Percentiles rank a stretch among this genome's conserved stretches.
Conservation (phyloP, 1,140 invertebrate genomes). For the Drosophila pseudoananassae region DNA sequence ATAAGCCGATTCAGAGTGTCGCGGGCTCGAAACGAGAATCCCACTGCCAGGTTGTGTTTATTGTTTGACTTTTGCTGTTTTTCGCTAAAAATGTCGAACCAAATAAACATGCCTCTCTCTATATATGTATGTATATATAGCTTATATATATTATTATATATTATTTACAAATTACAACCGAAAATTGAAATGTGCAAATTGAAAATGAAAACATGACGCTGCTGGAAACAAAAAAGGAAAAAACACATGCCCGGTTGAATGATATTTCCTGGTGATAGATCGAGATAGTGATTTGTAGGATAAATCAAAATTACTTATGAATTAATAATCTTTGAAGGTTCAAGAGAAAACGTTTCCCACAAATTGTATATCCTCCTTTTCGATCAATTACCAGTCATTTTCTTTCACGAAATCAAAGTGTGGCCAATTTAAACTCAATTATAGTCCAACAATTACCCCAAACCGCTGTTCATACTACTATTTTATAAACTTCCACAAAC, state of each 20-base stretch:
- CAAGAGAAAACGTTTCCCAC: not conserved
- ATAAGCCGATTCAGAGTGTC: constrained; percentile 39
- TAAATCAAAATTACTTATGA: not conserved
- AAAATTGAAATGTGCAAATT: constrained; percentile 30
- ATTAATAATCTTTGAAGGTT: too few species aligned
- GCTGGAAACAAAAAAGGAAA: not conserved
- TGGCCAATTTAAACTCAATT: constrained; percentile 40
- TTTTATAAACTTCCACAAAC: too few species aligned
- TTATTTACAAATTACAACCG: constrained; percentile 50
- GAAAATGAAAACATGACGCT: constrained; percentile 23
- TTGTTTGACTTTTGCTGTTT: constrained; percentile 71
- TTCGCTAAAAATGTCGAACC: constrained; percentile 59
- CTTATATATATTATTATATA: not conserved
- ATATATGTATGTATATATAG: not conserved
- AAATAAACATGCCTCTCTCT: not conserved
- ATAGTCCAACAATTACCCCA: constrained; percentile 16
- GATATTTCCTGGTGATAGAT: constrained; percentile 27
- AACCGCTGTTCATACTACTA: too few species aligned
- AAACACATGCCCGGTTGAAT: constrained; percentile 10
- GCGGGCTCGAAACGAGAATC: constrained; percentile 14
- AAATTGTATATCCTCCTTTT: not conserved
- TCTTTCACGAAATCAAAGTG: constrained; percentile 56
- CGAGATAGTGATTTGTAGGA: not conserved
- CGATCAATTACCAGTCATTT: constrained; percentile 1
- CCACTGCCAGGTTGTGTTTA: constrained; percentile 7